Evolutionary conservation across 2,888 invertebrate genomes (phyloP).

Genomic region (Boloria euphrosyne): DNA sequence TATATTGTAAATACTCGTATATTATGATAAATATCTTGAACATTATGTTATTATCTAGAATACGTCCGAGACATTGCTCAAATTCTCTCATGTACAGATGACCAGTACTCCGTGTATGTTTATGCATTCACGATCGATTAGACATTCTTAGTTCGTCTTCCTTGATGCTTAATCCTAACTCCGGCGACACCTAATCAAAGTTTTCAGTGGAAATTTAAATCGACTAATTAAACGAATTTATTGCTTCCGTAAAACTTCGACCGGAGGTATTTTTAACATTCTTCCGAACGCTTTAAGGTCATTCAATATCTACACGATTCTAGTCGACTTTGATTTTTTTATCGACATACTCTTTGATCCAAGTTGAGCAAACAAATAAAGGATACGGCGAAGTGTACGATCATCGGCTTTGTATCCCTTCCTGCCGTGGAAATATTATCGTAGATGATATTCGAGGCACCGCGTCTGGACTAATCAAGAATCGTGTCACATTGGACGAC

Average conservation of each 20-base stretch:
- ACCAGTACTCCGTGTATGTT: constrained; percentile 35
- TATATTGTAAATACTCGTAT: neutral
- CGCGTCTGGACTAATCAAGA: constrained; percentile 66
- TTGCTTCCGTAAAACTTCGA: constrained; percentile 65
- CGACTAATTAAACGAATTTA: constrained; percentile 78
- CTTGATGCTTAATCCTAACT: constrained; percentile 56
- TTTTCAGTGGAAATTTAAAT: constrained; percentile 67
- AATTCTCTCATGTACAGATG: constrained; percentile 37
- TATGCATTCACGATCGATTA: constrained; percentile 44
- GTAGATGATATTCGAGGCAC: constrained; percentile 49
- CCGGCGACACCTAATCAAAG: constrained; percentile 65
- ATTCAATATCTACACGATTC: constrained; percentile 62
- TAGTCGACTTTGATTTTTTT: constrained; percentile 58
- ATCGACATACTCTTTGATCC: constrained; percentile 60
- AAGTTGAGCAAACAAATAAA: constrained; percentile 48
- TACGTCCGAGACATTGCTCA: constrained; percentile 33
- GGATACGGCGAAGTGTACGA: constrained; percentile 49
- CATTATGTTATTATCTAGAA: constrained; percentile 25
- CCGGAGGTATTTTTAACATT: constrained; percentile 62
- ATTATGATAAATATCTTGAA: constrained; percentile 19
- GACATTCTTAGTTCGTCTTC: constrained; percentile 44
- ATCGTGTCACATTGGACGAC: constrained; percentile 57
- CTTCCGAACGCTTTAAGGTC: constrained; percentile 44
- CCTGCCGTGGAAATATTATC: constrained; percentile 41
- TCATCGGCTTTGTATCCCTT: constrained; percentile 39